These are phyloP conservation scores for Tadarida brasiliensis DNA, from an alignment of 2,797 vertebrate genomes.

Conservation along the genomic window DNA sequence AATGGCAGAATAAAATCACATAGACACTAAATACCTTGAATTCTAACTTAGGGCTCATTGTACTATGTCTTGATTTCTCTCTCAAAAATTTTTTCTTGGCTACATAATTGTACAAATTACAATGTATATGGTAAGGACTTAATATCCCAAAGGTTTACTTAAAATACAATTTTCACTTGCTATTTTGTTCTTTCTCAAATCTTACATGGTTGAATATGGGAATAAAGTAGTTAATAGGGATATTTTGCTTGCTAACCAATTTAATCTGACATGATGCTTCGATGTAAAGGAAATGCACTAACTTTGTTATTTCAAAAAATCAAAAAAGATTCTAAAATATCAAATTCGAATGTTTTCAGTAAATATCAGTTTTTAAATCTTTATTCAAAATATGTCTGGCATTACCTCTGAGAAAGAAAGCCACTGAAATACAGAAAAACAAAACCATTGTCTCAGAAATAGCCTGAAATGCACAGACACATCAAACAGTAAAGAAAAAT, in stretches of 20 bases:
- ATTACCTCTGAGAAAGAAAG: background rate
- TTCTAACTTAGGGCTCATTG: background rate
- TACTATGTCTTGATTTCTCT: background rate
- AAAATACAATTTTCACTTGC: background rate
- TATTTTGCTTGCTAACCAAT: background rate
- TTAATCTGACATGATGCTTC: background rate
- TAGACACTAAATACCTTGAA: background rate
- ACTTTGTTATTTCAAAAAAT: background rate
- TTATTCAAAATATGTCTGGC: background rate
- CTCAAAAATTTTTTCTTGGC: background rate
- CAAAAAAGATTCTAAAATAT: background rate
- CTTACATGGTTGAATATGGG: background rate
- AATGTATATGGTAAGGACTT: background rate
- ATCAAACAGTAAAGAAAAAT: background rate
- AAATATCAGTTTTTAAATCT: background rate
- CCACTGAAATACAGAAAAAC: background rate
- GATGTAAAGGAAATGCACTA: background rate
- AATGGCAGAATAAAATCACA: background rate
- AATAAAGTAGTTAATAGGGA: background rate
- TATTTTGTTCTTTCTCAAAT: background rate
- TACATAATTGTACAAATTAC: background rate
- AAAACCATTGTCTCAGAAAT: background rate
- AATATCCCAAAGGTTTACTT: background rate
- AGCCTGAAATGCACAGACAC: background rate
- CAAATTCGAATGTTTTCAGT: background rate